Percentiles rank a stretch among this genome's conserved stretches.
Conservation (phyloP, 2,888 invertebrate genomes). For the Linnaemya vulpina region DNA sequence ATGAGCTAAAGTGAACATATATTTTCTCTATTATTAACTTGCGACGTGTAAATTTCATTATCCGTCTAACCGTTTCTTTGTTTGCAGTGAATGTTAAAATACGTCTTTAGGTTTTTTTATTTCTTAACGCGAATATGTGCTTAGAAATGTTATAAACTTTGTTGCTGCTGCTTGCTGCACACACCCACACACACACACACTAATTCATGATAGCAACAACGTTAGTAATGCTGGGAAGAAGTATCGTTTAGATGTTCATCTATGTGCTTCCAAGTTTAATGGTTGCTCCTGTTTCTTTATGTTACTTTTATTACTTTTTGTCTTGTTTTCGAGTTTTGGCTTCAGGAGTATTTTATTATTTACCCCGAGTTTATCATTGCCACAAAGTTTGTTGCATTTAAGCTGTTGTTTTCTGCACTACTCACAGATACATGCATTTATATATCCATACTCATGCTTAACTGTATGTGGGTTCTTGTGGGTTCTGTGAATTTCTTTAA, state of each 20-base stretch:
- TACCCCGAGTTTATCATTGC: slow-evolving; percentile 66
- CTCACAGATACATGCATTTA: slow-evolving; percentile 10
- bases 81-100: slow-evolving; percentile 6
- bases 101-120: slow-evolving; percentile 25
- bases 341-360: slow-evolving; percentile 65
- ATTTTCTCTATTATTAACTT: slow-evolving; percentile 20
- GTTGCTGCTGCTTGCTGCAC: slow-evolving; percentile 1
- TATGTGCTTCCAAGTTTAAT: slow-evolving; percentile 34
- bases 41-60: slow-evolving; percentile 29
- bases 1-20: neutral
- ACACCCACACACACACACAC: neutral
- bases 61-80: slow-evolving; percentile 16
- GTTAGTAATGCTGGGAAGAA: slow-evolving; percentile 57
- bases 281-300: slow-evolving; percentile 21
- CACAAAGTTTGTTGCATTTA: slow-evolving; percentile 67
- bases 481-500: neutral
- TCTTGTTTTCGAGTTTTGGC: slow-evolving; percentile 51
- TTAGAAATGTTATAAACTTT: neutral
- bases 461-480: neutral
- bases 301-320: slow-evolving; percentile 30
- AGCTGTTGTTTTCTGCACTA: slow-evolving; percentile 44
- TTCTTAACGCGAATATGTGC: neutral
- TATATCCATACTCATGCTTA: neutral
- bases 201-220: slow-evolving; percentile 49
- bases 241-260: neutral